A percentile compares a stretch with the other conserved stretches of the same genome.
phyloP scores from a whole-genome alignment of 1,140 invertebrate genomes.

The Oryctes rhinoceros region DNA sequence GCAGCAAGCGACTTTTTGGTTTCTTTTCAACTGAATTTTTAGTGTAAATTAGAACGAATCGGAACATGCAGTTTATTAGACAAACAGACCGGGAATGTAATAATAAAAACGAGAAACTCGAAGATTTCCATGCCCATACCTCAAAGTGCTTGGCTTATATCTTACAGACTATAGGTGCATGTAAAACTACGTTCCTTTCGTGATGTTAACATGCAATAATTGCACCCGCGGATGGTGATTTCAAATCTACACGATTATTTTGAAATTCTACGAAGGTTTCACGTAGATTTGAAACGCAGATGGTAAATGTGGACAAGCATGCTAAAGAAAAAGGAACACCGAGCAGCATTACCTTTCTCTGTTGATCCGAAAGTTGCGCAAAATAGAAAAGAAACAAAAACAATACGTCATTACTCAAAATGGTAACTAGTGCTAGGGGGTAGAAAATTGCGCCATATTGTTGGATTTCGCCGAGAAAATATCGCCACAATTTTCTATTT shows the following conservation, averaged over 20 bases:
- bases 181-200: neutral
- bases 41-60: no score
- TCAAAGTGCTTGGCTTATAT: neutral
- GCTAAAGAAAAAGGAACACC: constrained; percentile 30
- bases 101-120: no score
- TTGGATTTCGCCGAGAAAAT: neutral
- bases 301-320: neutral
- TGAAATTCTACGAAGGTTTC: no score
- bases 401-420: constrained; percentile 22
- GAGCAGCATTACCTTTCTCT: constrained; percentile 58
- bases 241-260: neutral
- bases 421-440: neutral
- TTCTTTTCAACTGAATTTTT: no score
- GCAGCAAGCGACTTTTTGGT: no score
- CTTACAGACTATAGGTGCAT: neutral
- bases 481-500: neutral
- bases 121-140: neutral
- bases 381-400: constrained; percentile 44
- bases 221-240: neutral
- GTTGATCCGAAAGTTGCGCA: constrained; percentile 47
- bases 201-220: neutral
- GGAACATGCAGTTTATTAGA: neutral
- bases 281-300: neutral
- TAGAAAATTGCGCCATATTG: neutral
- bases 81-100: neutral